Conservation (phyloP, 2,888 invertebrate species). For the Cheilosia vulpina region DNA sequence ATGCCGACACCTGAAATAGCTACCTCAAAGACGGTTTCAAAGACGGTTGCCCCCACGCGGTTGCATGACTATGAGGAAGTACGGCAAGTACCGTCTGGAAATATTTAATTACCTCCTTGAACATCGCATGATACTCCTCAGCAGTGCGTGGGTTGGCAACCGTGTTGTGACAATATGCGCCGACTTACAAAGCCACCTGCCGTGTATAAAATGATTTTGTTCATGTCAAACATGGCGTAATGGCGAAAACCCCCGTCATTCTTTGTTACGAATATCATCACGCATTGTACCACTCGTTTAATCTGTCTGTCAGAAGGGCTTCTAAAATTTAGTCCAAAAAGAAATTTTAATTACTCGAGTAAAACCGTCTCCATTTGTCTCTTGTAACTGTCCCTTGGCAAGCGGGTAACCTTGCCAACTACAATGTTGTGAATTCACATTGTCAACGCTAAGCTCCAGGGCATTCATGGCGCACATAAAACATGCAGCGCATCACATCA, state of each 20-base stretch:
- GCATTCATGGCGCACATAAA: not conserved
- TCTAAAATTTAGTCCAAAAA: not conserved
- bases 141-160: not conserved
- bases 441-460: constrained; percentile 17
- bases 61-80: too few relatives aligned
- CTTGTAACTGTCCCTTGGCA: not conserved
- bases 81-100: too few relatives aligned
- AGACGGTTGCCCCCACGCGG: too few relatives aligned
- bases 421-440: constrained; percentile 2
- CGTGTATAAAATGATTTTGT: not conserved
- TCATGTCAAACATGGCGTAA: not conserved
- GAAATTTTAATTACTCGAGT: constrained; percentile 4
- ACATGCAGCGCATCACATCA: constrained; percentile 34
- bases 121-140: not conserved
- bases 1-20: too few relatives aligned
- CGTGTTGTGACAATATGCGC: not conserved
- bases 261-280: not conserved
- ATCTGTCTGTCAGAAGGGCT: not conserved
- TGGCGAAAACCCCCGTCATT: not conserved
- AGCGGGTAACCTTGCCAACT: constrained; percentile 13
- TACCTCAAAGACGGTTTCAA: too few relatives aligned
- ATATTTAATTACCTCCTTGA: not conserved
- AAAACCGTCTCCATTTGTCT: not conserved
- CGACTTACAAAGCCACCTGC: not conserved
- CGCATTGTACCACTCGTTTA: not conserved